These are phyloP conservation scores for Tangara arthus DNA, from an alignment of 2,797 vertebrate species.

Conservation along the genomic window DNA sequence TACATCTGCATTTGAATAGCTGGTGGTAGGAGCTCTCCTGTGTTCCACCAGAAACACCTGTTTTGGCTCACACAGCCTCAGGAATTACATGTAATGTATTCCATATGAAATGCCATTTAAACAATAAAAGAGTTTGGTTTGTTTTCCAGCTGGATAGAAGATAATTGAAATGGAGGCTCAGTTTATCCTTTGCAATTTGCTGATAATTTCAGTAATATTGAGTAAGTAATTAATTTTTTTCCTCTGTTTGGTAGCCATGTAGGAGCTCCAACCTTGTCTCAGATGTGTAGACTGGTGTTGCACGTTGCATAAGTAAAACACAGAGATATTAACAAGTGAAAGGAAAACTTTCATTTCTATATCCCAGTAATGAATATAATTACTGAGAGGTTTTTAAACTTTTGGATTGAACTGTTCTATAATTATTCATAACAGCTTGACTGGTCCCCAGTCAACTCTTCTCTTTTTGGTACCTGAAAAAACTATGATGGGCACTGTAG, in stretches of 20 bases:
- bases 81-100: neutral
- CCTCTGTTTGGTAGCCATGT: neutral
- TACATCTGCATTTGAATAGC: neutral
- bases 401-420: neutral
- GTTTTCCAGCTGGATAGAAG: neutral
- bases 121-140: neutral
- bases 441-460: neutral
- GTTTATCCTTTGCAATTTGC: neutral
- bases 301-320: neutral
- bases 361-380: neutral
- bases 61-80: neutral
- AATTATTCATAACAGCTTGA: neutral
- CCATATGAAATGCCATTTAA: neutral
- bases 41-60: conserved; percentile 2
- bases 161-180: neutral
- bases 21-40: neutral
- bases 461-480: neutral
- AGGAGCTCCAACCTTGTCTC: neutral
- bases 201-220: neutral
- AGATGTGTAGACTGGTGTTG: neutral
- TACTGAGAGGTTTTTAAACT: neutral
- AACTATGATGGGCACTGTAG: neutral
- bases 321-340: neutral
- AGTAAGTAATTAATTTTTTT: neutral
- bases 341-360: neutral